Conservation (phyloP, 2,888 invertebrate species). For the Biston betularia region DNA sequence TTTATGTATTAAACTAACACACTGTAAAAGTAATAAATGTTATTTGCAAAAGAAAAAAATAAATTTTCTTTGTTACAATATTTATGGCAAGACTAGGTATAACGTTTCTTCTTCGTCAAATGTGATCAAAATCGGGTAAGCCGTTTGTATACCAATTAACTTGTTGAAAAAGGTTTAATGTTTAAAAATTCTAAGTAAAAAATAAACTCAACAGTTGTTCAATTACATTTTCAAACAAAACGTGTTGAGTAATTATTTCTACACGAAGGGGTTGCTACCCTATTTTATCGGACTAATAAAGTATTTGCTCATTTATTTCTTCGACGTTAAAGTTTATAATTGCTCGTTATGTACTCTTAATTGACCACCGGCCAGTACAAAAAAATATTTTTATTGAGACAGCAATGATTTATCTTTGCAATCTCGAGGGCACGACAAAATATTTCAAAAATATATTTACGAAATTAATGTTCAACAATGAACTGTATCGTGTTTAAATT, state of each 20-base stretch:
- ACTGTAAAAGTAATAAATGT: too few relatives aligned
- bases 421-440: constrained; percentile 26
- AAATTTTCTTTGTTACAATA: too few relatives aligned
- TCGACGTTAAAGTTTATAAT: constrained; percentile 7
- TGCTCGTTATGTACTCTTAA: not conserved
- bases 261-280: constrained; percentile 44
- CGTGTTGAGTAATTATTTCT: constrained; percentile 48
- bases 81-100: too few relatives aligned
- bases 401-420: constrained; percentile 40
- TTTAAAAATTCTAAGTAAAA: constrained; percentile 21
- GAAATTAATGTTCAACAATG: not conserved
- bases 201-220: constrained; percentile 44
- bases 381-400: constrained; percentile 38
- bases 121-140: too few relatives aligned
- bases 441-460: not conserved
- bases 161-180: not conserved
- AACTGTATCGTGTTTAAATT: not conserved
- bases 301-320: constrained; percentile 7
- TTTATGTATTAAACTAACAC: too few relatives aligned
- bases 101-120: too few relatives aligned
- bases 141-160: not conserved
- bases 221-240: constrained; percentile 37
- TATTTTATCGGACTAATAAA: not conserved
- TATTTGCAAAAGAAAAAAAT: too few relatives aligned
- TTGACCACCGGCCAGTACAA: constrained; percentile 24